Percentiles rank a stretch among this genome's conserved stretches.
Conservation (phyloP, 2,797 vertebrate species). For the Choloepus didactylus region DNA sequence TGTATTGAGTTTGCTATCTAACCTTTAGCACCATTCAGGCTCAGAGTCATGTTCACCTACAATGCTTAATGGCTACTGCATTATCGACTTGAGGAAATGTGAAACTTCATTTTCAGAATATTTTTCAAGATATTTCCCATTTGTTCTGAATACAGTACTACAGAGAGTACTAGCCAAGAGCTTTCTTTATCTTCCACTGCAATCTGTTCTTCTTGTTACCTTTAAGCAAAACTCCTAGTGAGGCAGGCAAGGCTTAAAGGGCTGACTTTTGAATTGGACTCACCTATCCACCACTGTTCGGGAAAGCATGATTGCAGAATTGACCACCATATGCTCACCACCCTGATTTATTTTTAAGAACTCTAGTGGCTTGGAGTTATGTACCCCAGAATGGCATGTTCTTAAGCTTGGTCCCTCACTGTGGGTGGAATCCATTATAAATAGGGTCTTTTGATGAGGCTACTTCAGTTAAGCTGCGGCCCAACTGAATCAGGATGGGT, state of each 20-base stretch:
- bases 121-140: conserved; percentile 48
- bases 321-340: not conserved
- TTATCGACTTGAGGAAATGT: conserved; percentile 49
- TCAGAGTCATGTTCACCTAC: not conserved
- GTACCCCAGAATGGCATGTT: too few relatives aligned
- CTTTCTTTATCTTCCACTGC: conserved; percentile 38
- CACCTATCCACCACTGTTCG: not conserved
- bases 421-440: too few relatives aligned
- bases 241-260: not conserved
- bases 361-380: too few relatives aligned
- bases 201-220: conserved; percentile 43
- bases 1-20: conserved; percentile 56
- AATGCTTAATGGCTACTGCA: conserved; percentile 40
- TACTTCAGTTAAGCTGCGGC: too few relatives aligned
- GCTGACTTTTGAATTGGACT: conserved; percentile 7
- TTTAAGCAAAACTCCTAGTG: conserved; percentile 32
- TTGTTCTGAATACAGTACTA: conserved; percentile 40
- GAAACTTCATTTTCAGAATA: conserved; percentile 54
- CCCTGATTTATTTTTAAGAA: conserved; percentile 46
- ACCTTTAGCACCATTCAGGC: conserved; percentile 33
- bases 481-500: too few relatives aligned
- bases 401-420: too few relatives aligned
- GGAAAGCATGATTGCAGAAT: not conserved
- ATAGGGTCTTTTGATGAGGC: too few relatives aligned
- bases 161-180: not conserved